phyloP scores from a whole-genome alignment of 2,888 invertebrate species.

The Spodoptera picta region DNA sequence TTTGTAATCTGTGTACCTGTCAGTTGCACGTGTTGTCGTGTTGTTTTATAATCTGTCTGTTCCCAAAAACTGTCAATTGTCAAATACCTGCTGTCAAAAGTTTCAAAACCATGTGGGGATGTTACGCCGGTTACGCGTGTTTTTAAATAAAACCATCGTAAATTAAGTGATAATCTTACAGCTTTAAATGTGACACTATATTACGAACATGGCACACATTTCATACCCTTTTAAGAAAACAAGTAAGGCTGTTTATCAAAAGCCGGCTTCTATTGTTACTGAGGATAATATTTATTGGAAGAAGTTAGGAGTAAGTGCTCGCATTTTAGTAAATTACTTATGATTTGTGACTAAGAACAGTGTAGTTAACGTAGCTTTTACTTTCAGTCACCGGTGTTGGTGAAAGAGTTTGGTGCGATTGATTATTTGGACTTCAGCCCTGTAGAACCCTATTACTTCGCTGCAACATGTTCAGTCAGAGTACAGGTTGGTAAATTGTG shows the following conservation, averaged over 20 bases:
- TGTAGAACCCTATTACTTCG: conserved; percentile 96
- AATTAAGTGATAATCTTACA: not conserved
- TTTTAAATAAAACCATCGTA: not conserved
- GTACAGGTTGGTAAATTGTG: conserved; percentile 87
- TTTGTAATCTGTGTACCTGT: conserved; percentile 3
- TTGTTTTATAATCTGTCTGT: conserved; percentile 26
- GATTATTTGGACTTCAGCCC: conserved; percentile 97
- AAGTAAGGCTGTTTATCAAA: conserved; percentile 91
- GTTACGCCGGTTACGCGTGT: not conserved
- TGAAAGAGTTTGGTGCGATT: conserved; percentile 97
- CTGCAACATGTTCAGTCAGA: conserved; percentile 96
- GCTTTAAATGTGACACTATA: no score
- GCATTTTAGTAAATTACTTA: no score
- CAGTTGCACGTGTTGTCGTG: conserved; percentile 35
- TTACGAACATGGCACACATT: conserved; percentile 74
- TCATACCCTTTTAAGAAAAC: conserved; percentile 91
- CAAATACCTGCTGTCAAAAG: conserved; percentile 10
- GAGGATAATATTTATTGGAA: conserved; percentile 96
- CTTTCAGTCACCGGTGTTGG: conserved; percentile 92
- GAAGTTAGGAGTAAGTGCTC: conserved; percentile 92
- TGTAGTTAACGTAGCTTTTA: conserved; percentile 15
- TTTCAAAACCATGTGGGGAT: conserved; percentile 56
- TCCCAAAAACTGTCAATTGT: not conserved
- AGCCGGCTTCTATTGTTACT: conserved; percentile 91
- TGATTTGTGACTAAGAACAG: not conserved